A percentile compares a stretch with the other conserved stretches of the same genome.
Evolutionary conservation across 2,113 vertebrate genomes (phyloP).

Genomic region (Epinephelus cyanopodus): DNA sequence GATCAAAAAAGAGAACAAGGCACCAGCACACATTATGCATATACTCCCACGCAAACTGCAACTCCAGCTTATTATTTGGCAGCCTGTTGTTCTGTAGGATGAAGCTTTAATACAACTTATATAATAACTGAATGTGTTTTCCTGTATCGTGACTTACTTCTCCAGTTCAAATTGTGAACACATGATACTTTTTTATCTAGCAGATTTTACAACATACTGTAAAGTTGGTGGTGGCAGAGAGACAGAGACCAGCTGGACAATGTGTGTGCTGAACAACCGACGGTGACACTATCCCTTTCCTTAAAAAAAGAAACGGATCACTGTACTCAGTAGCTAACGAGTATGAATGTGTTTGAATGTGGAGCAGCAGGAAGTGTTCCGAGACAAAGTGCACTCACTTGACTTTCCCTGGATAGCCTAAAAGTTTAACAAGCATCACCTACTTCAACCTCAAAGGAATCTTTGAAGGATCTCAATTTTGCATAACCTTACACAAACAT

Average conservation of each 20-base stretch:
- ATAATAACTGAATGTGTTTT: slow-evolving; percentile 12
- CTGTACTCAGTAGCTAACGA: not conserved
- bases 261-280: not conserved
- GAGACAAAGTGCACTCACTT: slow-evolving; percentile 9
- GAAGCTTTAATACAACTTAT: slow-evolving; percentile 20
- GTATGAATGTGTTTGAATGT: not conserved
- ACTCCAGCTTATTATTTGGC: slow-evolving; percentile 37
- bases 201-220: slow-evolving; percentile 6
- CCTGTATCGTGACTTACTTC: not conserved
- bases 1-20: slow-evolving; percentile 35
- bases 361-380: not conserved
- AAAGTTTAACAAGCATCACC: slow-evolving; percentile 42
- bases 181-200: not conserved
- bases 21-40: slow-evolving; percentile 30
- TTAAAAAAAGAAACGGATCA: not conserved
- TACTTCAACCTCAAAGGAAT: slow-evolving; percentile 29
- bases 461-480: slow-evolving; percentile 16
- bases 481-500: slow-evolving; percentile 39
- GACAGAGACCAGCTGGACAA: not conserved
- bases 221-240: not conserved
- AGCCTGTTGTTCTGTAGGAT: slow-evolving; percentile 33
- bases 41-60: slow-evolving; percentile 34
- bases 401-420: slow-evolving; percentile 12
- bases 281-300: not conserved
- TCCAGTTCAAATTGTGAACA: slow-evolving; percentile 12